Evolutionary conservation across 2,888 invertebrate genomes (phyloP).

Genomic region (Lepidochrysops patricia): DNA sequence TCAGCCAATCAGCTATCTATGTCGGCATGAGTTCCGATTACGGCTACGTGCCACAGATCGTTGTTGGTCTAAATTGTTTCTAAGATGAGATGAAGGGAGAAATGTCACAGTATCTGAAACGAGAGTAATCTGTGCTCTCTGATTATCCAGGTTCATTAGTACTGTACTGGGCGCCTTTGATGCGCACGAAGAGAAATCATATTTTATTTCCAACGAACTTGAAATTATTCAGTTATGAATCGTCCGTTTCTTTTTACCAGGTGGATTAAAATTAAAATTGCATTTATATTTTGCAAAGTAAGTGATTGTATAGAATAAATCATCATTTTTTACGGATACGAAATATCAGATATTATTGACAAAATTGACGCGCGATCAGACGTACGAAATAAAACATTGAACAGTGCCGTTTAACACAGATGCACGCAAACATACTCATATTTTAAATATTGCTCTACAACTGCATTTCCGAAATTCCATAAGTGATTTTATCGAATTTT

Average conservation of each 20-base stretch:
- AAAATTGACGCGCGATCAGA: too few species aligned
- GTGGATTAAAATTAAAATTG: not conserved
- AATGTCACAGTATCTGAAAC: not conserved
- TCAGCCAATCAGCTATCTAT: too few species aligned
- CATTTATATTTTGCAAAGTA: not conserved
- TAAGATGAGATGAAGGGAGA: not conserved
- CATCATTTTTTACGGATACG: too few species aligned
- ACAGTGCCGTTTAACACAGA: too few species aligned
- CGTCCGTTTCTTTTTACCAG: not conserved
- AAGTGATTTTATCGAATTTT: too few species aligned
- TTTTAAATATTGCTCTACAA: too few species aligned
- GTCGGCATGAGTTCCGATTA: too few species aligned
- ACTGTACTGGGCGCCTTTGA: slow-evolving; percentile 3
- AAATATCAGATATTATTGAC: too few species aligned
- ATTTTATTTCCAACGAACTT: slow-evolving; percentile 8
- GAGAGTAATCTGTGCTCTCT: not conserved
- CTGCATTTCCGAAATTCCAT: too few species aligned
- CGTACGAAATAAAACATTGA: too few species aligned
- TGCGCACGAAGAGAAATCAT: not conserved
- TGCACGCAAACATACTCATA: too few species aligned
- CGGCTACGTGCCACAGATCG: too few species aligned
- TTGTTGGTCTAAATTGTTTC: not conserved
- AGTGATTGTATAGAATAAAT: not conserved
- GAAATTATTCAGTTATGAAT: slow-evolving; percentile 7
- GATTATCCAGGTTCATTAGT: slow-evolving; percentile 7